phyloP scores from a whole-genome alignment of 2,888 invertebrate genomes.

The Lycia hirtaria region DNA sequence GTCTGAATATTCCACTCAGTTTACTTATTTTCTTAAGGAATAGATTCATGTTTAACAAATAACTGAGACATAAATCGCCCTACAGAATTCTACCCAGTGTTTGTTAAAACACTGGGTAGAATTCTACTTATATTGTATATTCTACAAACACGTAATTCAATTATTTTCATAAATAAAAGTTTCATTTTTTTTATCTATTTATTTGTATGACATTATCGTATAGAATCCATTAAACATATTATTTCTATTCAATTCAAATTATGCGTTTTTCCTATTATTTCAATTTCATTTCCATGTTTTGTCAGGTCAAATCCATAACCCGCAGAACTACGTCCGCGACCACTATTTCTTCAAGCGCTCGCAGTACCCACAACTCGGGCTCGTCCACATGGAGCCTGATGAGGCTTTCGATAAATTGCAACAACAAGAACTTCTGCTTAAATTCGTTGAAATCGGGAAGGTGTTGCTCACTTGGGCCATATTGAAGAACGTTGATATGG shows the following conservation, averaged over 20 bases:
- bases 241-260: not conserved
- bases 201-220: no score
- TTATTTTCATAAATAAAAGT: no score
- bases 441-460: conserved; percentile 99
- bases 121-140: no score
- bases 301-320: conserved; percentile 97
- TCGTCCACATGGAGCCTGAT: conserved; percentile 96
- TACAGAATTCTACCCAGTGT: no score
- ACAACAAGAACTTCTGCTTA: conserved; percentile 95
- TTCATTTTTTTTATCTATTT: no score
- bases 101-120: no score
- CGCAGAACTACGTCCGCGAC: conserved; percentile 97
- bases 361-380: conserved; percentile 97
- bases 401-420: conserved; percentile 96
- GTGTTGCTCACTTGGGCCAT: conserved; percentile 96
- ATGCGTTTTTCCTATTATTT: not conserved
- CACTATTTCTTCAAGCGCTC: conserved; percentile 98
- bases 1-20: no score
- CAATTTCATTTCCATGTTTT: not conserved
- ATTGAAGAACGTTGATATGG: conserved; percentile 96
- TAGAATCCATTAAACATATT: no score
- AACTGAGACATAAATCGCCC: no score
- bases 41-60: no score
- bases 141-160: no score
- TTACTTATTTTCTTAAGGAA: no score